Percentiles rank a stretch among this genome's conserved stretches.
phyloP scores from a whole-genome alignment of 2,797 vertebrate genomes.

The Melanogrammus aeglefinus region DNA sequence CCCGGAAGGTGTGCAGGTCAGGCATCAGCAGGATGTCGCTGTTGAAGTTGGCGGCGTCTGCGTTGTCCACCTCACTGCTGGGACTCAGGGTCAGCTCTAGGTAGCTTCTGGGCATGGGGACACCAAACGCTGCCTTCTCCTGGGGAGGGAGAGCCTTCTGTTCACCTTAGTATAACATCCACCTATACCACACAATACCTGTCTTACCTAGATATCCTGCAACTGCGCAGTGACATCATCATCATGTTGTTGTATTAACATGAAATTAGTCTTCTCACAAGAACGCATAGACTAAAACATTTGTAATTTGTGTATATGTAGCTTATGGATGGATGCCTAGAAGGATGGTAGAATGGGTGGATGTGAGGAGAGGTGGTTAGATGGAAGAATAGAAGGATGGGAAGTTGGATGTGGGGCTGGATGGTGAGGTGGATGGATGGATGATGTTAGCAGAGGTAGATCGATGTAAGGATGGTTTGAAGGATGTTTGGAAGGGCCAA shows the following conservation, averaged over 20 bases:
- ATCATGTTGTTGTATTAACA: background rate
- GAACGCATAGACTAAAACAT: background rate
- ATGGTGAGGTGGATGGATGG: too few relatives aligned
- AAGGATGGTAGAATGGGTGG: background rate
- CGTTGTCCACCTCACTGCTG: slow-evolving; percentile 83
- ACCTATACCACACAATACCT: background rate
- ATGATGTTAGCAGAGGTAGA: too few relatives aligned
- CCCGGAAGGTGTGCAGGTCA: slow-evolving; percentile 83
- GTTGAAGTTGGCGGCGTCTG: slow-evolving; percentile 80
- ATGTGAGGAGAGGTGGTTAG: too few relatives aligned
- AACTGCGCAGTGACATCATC: background rate
- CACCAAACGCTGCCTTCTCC: slow-evolving; percentile 87
- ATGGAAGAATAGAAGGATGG: too few relatives aligned
- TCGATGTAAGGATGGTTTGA: too few relatives aligned
- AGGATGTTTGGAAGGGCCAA: background rate
- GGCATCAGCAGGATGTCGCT: slow-evolving; percentile 89
- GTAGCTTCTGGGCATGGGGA: slow-evolving; percentile 89
- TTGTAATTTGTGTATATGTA: background rate
- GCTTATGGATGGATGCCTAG: background rate
- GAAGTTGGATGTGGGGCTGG: background rate
- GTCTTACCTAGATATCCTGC: background rate
- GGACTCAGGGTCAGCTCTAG: slow-evolving; percentile 85
- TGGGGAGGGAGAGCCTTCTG: slow-evolving; percentile 45
- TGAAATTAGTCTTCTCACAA: background rate
- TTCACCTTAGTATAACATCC: background rate